Conservation (phyloP, 2,797 vertebrate genomes). For the Chrysocyon brachyurus region DNA sequence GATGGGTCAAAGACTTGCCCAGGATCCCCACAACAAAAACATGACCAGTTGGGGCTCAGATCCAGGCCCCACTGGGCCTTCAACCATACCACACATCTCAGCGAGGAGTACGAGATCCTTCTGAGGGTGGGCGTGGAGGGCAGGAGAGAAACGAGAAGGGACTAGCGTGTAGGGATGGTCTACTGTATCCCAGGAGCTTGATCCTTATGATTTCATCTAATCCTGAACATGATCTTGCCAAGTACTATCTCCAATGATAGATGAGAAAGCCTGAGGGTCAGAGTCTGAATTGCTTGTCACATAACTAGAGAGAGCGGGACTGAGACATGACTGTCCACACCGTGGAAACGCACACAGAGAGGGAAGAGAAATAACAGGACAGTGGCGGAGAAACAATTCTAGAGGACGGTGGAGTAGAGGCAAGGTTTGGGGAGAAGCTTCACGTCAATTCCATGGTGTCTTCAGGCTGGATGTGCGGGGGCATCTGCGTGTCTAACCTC, state of each 20-base stretch:
- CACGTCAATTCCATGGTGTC: neutral
- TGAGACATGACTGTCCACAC: neutral
- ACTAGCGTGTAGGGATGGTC: neutral
- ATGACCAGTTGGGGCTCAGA: neutral
- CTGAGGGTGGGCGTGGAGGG: no score
- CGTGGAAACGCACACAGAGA: neutral
- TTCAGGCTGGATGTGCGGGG: neutral
- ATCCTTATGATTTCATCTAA: neutral
- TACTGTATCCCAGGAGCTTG: neutral
- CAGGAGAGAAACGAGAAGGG: neutral
- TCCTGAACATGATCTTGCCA: neutral
- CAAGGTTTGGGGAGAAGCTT: neutral
- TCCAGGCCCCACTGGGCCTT: neutral
- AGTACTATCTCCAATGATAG: neutral
- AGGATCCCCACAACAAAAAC: neutral
- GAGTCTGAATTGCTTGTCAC: neutral
- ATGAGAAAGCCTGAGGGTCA: neutral
- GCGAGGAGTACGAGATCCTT: neutral
- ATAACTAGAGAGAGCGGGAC: neutral
- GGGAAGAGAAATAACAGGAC: neutral
- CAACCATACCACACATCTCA: neutral
- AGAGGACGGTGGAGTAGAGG: neutral
- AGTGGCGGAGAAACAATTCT: neutral
- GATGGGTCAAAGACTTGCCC: neutral
- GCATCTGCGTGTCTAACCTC: neutral